Base-by-base conservation (phyloP, 2,797 vertebrate species). In the Epinephelus awoara region DNA sequence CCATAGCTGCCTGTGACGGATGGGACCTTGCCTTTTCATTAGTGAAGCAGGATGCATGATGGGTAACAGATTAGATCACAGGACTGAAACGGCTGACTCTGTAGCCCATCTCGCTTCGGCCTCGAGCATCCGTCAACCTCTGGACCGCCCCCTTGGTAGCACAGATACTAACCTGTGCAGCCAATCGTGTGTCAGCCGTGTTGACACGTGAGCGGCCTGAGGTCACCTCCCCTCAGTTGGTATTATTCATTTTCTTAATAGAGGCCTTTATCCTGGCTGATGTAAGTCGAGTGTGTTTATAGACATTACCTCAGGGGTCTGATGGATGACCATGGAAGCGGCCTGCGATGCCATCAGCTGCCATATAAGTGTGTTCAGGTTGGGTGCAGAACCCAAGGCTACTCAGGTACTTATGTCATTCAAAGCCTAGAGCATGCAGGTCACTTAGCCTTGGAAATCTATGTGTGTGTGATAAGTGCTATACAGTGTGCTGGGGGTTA, bases 21-120 rank as follows among this genome's bases (percentile, higher is more conserved):
- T 94, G 88, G 78, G 90, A 89, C 91, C 90, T 92, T 93, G 92
- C 86, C 89, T 91, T 93, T 94, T 94, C 93, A 94, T 94, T 93
- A 93, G 89, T 64, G 83, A 73, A 80, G 88, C 89, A 78, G 82
- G 85, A 87, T 91, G 93, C 94, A 92, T 91, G 93, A 94, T 94
- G 92, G 94, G 91, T 93, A 92, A 92, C 88, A 90, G 90, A 95
- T 95, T 94, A 94, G 91, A 90, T 92, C 89, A 92, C 84, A 85
- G 84, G 76, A 85, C 85, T 90, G 90, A 90, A 92, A 92, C 63
- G 68, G 84, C 83, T 83, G 89, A 92, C 86, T 91, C 86, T 79
- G 84, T 84, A 84, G 91, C 87, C 83, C 86, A 88, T 90, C 90
- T 90, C 13, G 56, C 66, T 47, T 79, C 74, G 52, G 85, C 86